These are phyloP conservation scores for cattle (Bos taurus) DNA, from an alignment of 2,113 vertebrate species.

Conservation along the genomic window ARS-UCD2.0 NC_037337.1:27974001-27974500, in stretches of 20 bases:
- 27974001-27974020: not conserved
- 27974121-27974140: not conserved
- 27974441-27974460: not conserved
- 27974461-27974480: not conserved
- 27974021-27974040: not conserved
- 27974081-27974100: not conserved
- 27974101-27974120: not conserved
- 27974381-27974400: not conserved
- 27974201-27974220: not conserved
- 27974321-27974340: not conserved
- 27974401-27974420: not conserved
- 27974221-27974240: not conserved
- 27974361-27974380: not conserved
- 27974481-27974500: not conserved
- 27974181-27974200: not conserved
- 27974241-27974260: not conserved
- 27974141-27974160: not conserved
- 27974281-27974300: not conserved
- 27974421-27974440: not conserved
- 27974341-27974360: not conserved
- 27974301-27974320: not conserved
- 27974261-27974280: not conserved
- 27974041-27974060: not conserved
- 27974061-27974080: not conserved
- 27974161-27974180: not conserved